phyloP scores from a whole-genome alignment of 1,140 invertebrate species.

The Chionoecetes opilio region DNA sequence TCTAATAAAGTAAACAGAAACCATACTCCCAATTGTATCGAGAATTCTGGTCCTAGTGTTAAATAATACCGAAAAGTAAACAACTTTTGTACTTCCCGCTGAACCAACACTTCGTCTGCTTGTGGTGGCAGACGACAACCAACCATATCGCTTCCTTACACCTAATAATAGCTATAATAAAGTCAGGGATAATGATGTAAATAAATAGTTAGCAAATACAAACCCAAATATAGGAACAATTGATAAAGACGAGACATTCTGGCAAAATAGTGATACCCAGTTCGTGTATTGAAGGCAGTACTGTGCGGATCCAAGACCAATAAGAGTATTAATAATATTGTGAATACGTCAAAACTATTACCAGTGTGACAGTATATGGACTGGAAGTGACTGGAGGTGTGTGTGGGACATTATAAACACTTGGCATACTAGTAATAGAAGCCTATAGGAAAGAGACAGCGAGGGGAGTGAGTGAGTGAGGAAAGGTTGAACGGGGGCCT shows the following conservation, averaged over 20 bases:
- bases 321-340: neutral
- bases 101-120: neutral
- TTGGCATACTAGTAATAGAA: neutral
- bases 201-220: neutral
- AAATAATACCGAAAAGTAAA: no score
- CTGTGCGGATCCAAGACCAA: neutral
- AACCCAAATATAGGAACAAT: neutral
- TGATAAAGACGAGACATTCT: neutral
- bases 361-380: neutral
- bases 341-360: neutral
- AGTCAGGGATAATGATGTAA: neutral
- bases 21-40: no score
- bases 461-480: no score
- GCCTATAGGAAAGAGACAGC: no score
- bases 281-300: neutral
- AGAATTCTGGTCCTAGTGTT: no score
- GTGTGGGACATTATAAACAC: neutral
- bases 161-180: neutral
- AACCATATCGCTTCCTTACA: neutral
- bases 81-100: neutral
- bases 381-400: neutral
- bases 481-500: no score
- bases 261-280: neutral
- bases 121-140: neutral
- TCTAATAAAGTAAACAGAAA: no score